Conservation (phyloP, 2,888 invertebrate species). For the Hyles lineata region DNA sequence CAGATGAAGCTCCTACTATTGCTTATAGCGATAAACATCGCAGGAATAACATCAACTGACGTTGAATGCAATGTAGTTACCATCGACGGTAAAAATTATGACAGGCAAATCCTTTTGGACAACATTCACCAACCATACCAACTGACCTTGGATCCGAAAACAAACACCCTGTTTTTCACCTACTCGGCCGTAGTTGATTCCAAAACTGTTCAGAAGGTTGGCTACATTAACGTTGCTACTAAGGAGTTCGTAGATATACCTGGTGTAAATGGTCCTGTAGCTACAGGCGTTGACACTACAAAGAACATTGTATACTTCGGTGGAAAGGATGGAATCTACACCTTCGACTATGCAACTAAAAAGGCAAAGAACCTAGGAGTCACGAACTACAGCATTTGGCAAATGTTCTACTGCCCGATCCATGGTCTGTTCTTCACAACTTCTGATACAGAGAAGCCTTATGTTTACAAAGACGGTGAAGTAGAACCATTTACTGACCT, state of each 20-base stretch:
- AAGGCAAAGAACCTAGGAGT: constrained; percentile 48
- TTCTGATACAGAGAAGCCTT: constrained; percentile 51
- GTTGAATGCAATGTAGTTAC: constrained; percentile 17
- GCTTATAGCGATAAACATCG: not conserved
- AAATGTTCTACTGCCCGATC: constrained; percentile 62
- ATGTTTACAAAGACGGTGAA: constrained; percentile 44
- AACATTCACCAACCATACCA: constrained; percentile 62
- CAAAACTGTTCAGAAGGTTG: constrained; percentile 51
- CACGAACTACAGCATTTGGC: constrained; percentile 63
- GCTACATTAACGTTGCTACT: constrained; percentile 61
- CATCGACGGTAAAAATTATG: constrained; percentile 33
- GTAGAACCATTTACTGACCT: constrained; percentile 45
- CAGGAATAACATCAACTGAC: not conserved
- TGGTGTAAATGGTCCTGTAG: constrained; percentile 62
- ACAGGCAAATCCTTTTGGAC: constrained; percentile 51
- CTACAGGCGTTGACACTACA: constrained; percentile 59
- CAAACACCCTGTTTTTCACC: constrained; percentile 67
- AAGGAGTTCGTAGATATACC: constrained; percentile 52
- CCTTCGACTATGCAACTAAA: constrained; percentile 56
- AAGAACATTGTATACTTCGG: constrained; percentile 64
- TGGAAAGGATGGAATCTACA: constrained; percentile 63
- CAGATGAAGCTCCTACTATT: constrained; percentile 28
- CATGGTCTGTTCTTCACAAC: constrained; percentile 66
- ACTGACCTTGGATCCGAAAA: constrained; percentile 66
- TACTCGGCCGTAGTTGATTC: constrained; percentile 43